Evolutionary conservation across 2,888 invertebrate species (phyloP).

Genomic region (Apamea monoglypha): DNA sequence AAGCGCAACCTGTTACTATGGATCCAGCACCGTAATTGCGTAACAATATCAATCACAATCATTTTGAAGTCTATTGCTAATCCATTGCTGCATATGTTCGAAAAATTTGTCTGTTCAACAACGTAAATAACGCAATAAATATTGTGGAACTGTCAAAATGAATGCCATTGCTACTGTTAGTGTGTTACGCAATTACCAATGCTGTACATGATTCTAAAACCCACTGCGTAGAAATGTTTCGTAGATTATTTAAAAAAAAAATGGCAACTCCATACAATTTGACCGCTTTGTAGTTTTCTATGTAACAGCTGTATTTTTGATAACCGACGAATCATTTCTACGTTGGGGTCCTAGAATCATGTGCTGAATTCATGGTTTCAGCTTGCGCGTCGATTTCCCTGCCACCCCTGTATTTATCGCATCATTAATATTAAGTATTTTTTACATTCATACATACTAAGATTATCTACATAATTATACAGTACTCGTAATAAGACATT

Average conservation of each 20-base stretch:
- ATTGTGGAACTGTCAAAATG: no score
- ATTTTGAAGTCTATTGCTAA: no score
- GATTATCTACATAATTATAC: constrained; percentile 4
- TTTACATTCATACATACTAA: constrained; percentile 18
- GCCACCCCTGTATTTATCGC: neutral
- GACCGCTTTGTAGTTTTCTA: neutral
- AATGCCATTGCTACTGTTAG: no score
- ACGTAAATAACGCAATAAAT: no score
- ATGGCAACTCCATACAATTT: neutral
- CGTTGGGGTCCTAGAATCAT: no score
- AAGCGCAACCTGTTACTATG: neutral
- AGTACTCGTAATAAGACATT: constrained; percentile 16
- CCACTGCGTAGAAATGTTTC: neutral
- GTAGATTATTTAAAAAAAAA: neutral
- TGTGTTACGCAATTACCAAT: no score
- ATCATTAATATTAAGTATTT: constrained; percentile 19
- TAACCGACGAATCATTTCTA: no score
- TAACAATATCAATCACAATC: no score
- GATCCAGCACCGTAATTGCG: neutral
- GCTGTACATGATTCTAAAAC: neutral
- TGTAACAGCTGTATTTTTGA: no score
- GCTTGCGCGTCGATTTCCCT: neutral
- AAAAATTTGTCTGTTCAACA: no score
- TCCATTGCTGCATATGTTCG: no score
- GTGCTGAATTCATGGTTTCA: no score